Conservation (phyloP, 2,113 vertebrate species). For the Nothocercus nigrocapillus region DNA sequence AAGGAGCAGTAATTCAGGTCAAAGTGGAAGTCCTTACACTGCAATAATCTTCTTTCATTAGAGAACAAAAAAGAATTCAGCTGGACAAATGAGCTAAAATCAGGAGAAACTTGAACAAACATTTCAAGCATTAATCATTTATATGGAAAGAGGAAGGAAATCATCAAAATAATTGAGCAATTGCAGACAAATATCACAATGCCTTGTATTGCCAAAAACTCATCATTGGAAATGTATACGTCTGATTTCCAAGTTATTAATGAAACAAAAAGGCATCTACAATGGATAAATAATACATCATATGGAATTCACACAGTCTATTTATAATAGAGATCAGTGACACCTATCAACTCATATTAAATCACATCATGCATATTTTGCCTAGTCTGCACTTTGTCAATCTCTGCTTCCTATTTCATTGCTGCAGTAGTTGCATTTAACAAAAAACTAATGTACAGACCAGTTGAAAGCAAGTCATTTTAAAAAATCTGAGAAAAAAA, state of each 20-base stretch:
- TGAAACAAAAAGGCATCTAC: conserved; percentile 79
- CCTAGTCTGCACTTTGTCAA: conserved; percentile 74
- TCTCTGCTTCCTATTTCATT: conserved; percentile 68
- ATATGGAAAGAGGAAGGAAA: conserved; percentile 62
- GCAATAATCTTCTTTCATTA: conserved; percentile 55
- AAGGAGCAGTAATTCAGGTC: conserved; percentile 25
- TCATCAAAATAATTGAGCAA: conserved; percentile 75
- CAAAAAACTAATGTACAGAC: neutral
- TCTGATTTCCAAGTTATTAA: conserved; percentile 76
- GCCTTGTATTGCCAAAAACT: conserved; percentile 62
- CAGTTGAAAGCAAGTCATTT: neutral
- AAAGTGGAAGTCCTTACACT: conserved; percentile 51
- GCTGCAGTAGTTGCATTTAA: conserved; percentile 16
- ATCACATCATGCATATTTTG: conserved; percentile 73
- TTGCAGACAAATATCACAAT: conserved; percentile 66
- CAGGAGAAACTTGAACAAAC: conserved; percentile 74
- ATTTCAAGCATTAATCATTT: conserved; percentile 77
- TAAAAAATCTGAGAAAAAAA: neutral
- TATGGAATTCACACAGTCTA: conserved; percentile 66
- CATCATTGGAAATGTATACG: conserved; percentile 54
- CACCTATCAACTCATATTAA: conserved; percentile 78
- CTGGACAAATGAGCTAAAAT: conserved; percentile 74
- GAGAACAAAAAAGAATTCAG: conserved; percentile 63
- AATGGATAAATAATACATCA: conserved; percentile 82
- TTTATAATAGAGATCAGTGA: conserved; percentile 78